Evolutionary conservation across 1,140 invertebrate genomes (phyloP), one percentile per base, ranked within the genome.

Genomic region (Hormaphis cornu): DNA sequence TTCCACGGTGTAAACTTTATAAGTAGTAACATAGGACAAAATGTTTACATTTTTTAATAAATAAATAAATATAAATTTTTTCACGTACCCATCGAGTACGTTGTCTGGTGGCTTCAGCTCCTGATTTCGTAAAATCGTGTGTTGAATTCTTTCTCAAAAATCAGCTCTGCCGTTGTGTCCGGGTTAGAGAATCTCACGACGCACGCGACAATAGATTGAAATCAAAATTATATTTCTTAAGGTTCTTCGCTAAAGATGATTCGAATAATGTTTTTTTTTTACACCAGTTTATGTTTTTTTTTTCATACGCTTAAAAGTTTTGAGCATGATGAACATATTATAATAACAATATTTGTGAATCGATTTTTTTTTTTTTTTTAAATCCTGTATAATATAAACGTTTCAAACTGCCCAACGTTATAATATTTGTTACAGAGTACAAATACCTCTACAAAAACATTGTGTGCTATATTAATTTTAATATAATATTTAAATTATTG

Each of bases 121-220:
- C n/a, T n/a, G n/a, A n/a, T n/a, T n/a, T n/a, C n/a, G n/a, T n/a
- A n/a, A n/a, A n/a, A n/a, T n/a, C n/a, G n/a, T n/a, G n/a, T n/a
- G n/a, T n/a, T n/a, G n/a, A n/a, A n/a, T n/a, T n/a, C n/a, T n/a
- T n/a, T n/a, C n/a, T n/a, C n/a, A 22, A 18, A n/a, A 26, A 24
- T 59, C 1, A 12, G 56, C 56, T 42, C 33, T 16, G 24, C 40
- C 16, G 37, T 40, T 7, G 33, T 40, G 12, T n/a, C 16, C 8
- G 37, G 3, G 35, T 28, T 40, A 35, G n/a, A 42, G 56, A 59
- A 59, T 59, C 56, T 59, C 56, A 59, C 33, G 22, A 42, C 37
- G 12, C 6, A 20, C 20, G 24, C 40, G 22, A 59, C 35, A 42
- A 59, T 59, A 59, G 24, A 9, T 20, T 35, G 22, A 18, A 33